Percentiles rank a stretch among this genome's conserved stretches.
phyloP scores from a whole-genome alignment of 2,797 vertebrate species.

The Salarias fasciatus region DNA sequence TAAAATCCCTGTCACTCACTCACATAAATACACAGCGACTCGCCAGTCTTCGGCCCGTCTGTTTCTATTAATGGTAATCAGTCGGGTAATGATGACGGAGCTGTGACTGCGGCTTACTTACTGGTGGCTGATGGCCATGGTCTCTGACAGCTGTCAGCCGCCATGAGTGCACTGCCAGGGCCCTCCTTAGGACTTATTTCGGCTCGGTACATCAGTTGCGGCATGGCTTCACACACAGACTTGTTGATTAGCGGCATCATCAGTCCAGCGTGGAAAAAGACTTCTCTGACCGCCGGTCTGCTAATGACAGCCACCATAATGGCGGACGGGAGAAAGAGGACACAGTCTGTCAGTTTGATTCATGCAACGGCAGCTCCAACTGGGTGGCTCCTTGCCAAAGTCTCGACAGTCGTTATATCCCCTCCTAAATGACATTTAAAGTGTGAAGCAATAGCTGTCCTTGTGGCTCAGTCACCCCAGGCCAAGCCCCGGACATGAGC shows the following conservation, averaged over 20 bases:
- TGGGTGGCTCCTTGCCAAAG: slow-evolving; percentile 68
- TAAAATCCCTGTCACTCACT: slow-evolving; percentile 28
- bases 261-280: slow-evolving; percentile 56
- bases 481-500: slow-evolving; percentile 50
- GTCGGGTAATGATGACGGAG: slow-evolving; percentile 70
- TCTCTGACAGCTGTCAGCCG: slow-evolving; percentile 80
- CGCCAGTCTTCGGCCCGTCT: slow-evolving; percentile 49
- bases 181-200: slow-evolving; percentile 71
- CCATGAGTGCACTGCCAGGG: slow-evolving; percentile 56
- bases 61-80: slow-evolving; percentile 74
- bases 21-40: slow-evolving; percentile 39
- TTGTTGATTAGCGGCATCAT: slow-evolving; percentile 73
- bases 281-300: slow-evolving; percentile 66
- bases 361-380: slow-evolving; percentile 62
- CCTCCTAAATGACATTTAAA: slow-evolving; percentile 78
- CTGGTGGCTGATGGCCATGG: slow-evolving; percentile 71
- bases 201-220: slow-evolving; percentile 62
- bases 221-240: slow-evolving; percentile 61
- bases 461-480: slow-evolving; percentile 73
- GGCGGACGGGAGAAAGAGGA: slow-evolving; percentile 68
- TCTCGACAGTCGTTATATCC: slow-evolving; percentile 72
- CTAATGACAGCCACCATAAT: slow-evolving; percentile 74
- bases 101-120: slow-evolving; percentile 62
- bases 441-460: slow-evolving; percentile 78
- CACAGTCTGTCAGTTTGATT: slow-evolving; percentile 80